Evolutionary conservation across 2,113 vertebrate genomes (phyloP).

Genomic region (Pelecanus crispus): DNA sequence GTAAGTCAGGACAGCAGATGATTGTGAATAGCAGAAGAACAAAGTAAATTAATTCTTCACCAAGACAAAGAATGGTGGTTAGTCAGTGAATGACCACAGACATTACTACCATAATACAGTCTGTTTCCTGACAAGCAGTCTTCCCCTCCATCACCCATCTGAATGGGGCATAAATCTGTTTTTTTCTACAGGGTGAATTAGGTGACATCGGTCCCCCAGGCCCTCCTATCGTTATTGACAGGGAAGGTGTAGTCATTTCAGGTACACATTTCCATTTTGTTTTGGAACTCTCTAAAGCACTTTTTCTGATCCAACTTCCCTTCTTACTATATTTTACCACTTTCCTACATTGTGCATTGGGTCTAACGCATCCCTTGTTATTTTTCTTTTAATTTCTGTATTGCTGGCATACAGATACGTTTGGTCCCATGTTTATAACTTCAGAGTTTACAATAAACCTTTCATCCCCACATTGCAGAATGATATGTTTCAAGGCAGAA

Average conservation of each 20-base stretch:
- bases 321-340: background rate
- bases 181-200: slow-evolving; percentile 81
- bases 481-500: background rate
- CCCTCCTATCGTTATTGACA: slow-evolving; percentile 53
- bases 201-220: slow-evolving; percentile 83
- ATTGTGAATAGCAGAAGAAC: background rate
- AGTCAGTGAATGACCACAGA: background rate
- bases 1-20: background rate
- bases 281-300: background rate
- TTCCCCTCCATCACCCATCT: background rate
- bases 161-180: background rate
- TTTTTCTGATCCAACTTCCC: background rate
- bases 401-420: background rate
- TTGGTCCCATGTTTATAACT: background rate
- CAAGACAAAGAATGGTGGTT: background rate
- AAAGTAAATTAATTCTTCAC: background rate
- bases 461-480: background rate
- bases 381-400: background rate
- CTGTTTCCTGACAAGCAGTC: background rate
- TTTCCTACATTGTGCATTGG: background rate
- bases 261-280: slow-evolving; percentile 58
- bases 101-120: background rate
- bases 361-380: background rate
- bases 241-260: slow-evolving; percentile 63
- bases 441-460: background rate